Conservation (phyloP, 2,888 invertebrate genomes). For the Himalopsyche anomala region DNA sequence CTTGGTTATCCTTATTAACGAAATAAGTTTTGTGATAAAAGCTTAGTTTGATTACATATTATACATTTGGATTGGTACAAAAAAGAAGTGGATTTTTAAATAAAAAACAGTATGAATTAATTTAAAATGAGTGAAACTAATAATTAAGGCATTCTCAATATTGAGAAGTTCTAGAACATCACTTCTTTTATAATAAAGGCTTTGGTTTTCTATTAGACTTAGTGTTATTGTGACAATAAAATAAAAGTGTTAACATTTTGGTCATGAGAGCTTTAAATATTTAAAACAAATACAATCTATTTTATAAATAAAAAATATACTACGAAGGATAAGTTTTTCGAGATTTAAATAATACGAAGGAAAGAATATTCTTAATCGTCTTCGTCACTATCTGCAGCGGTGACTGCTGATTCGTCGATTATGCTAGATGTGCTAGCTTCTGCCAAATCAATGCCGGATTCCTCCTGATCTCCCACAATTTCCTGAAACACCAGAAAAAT, state of each 20-base stretch:
- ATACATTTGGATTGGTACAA: too few species aligned
- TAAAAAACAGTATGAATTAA: too few species aligned
- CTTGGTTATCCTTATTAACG: too few species aligned
- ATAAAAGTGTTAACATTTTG: background rate
- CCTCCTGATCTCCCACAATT: conserved; percentile 79
- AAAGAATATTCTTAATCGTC: conserved; percentile 35
- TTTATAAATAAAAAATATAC: conserved; percentile 14
- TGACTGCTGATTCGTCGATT: conserved; percentile 70
- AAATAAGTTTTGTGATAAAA: too few species aligned
- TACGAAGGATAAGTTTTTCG: background rate
- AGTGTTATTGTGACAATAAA: conserved; percentile 6
- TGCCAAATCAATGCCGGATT: conserved; percentile 76
- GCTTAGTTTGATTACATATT: too few species aligned
- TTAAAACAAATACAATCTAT: conserved; percentile 4
- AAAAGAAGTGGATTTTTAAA: too few species aligned
- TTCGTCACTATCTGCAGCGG: conserved; percentile 37
- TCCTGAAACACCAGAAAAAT: conserved; percentile 72
- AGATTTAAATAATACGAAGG: conserved; percentile 5
- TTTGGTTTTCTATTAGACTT: conserved; percentile 9
- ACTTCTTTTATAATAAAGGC: background rate
- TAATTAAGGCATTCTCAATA: too few species aligned
- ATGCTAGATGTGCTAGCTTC: conserved; percentile 71
- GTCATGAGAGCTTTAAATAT: background rate
- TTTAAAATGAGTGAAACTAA: too few species aligned
- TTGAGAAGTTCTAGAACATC: too few species aligned